Evolutionary conservation across 2,888 invertebrate species (phyloP).

Genomic region (Eupithecia tripunctaria): DNA sequence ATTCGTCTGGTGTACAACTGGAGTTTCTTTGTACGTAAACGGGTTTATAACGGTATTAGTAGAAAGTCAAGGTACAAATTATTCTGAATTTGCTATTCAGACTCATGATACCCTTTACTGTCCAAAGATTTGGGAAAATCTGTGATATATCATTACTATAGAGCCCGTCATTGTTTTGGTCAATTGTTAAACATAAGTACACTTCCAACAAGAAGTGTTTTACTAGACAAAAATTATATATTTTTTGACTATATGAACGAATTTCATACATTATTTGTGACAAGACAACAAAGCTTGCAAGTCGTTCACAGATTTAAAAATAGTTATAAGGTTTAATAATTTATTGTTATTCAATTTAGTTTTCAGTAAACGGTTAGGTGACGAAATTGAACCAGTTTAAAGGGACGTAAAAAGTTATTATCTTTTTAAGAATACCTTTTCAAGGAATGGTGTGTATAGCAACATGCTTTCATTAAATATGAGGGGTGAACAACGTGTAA

Average conservation of each 20-base stretch:
- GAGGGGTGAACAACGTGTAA: conserved; percentile 79
- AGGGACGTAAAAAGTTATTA: conserved; percentile 83
- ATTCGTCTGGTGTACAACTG: conserved; percentile 74
- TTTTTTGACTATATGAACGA: conserved; percentile 84
- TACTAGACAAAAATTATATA: conserved; percentile 81
- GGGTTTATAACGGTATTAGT: conserved; percentile 72
- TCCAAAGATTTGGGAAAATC: conserved; percentile 84
- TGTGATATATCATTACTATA: conserved; percentile 83
- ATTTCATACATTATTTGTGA: conserved; percentile 76
- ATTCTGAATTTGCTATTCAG: conserved; percentile 66
- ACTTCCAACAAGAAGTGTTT: conserved; percentile 72
- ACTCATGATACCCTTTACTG: conserved; percentile 73
- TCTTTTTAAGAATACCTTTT: conserved; percentile 74
- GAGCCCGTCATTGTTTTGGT: conserved; percentile 82
- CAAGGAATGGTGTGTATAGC: conserved; percentile 66
- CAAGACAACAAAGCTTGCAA: conserved; percentile 78
- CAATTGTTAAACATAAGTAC: conserved; percentile 83
- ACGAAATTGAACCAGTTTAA: conserved; percentile 82
- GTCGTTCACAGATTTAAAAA: conserved; percentile 80
- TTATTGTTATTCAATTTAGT: conserved; percentile 84
- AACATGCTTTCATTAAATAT: conserved; percentile 66
- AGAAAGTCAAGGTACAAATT: conserved; percentile 76
- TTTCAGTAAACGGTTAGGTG: conserved; percentile 81
- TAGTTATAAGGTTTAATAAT: conserved; percentile 84
- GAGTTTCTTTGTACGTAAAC: conserved; percentile 80